Conservation (phyloP, 2,113 vertebrate species). For the Raphicerus campestris region DNA sequence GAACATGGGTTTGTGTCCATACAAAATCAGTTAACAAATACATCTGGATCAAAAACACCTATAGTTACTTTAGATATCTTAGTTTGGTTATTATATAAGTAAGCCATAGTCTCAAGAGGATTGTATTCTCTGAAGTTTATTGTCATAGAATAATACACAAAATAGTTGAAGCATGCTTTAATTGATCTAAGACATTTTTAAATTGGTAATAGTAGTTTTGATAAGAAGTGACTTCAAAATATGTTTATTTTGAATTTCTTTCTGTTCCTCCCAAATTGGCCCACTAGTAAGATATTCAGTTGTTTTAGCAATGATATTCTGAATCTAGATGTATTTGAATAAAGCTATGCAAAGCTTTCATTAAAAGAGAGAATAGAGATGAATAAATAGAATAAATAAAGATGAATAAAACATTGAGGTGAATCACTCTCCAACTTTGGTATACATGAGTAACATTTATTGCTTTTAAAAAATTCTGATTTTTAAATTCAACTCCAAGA, state of each 20-base stretch:
- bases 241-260: background rate
- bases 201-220: background rate
- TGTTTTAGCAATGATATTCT: background rate
- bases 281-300: background rate
- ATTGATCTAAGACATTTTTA: background rate
- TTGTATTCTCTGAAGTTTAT: background rate
- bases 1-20: background rate
- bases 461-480: background rate
- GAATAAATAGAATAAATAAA: too few species aligned
- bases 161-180: background rate
- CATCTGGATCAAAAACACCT: background rate
- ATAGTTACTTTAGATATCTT: background rate
- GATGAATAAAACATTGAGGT: background rate
- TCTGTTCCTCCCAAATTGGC: background rate
- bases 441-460: background rate
- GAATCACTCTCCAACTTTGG: background rate
- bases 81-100: background rate
- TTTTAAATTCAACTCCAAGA: background rate
- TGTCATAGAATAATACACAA: background rate
- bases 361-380: background rate
- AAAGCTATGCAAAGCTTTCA: background rate
- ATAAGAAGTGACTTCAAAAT: background rate
- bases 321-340: background rate
- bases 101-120: background rate
- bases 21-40: background rate